Evolutionary conservation across 1,140 invertebrate species (phyloP).

Genomic region (Achatina immaculata): DNA sequence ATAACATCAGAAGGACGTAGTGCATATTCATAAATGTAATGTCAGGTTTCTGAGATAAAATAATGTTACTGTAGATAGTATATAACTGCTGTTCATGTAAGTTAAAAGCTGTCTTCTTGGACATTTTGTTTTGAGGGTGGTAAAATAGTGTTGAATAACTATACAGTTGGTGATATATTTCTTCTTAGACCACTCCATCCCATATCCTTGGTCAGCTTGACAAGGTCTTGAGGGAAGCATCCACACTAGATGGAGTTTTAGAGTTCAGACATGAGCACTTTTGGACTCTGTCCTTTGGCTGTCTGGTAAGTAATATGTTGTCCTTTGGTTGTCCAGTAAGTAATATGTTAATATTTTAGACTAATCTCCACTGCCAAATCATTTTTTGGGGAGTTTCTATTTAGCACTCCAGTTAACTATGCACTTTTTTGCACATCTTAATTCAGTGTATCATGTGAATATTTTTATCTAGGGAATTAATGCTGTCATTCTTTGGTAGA

Average conservation of each 20-base stretch:
- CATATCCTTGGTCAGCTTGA: slow-evolving; percentile 76
- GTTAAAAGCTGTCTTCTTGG: too few species aligned
- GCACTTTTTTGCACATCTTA: not conserved
- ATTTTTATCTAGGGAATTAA: too few species aligned
- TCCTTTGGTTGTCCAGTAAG: not conserved
- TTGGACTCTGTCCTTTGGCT: slow-evolving; percentile 80
- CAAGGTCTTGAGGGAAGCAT: slow-evolving; percentile 77
- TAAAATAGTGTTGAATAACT: too few species aligned
- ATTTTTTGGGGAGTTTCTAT: not conserved
- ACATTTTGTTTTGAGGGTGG: too few species aligned
- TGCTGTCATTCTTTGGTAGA: too few species aligned
- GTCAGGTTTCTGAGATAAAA: too few species aligned
- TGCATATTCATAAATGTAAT: too few species aligned
- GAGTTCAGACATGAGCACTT: slow-evolving; percentile 80
- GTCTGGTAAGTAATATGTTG: slow-evolving; percentile 72
- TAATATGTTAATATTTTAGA: not conserved
- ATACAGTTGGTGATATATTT: too few species aligned
- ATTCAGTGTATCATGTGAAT: not conserved
- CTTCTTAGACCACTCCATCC: slow-evolving; percentile 75
- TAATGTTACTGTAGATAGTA: too few species aligned
- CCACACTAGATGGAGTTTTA: slow-evolving; percentile 80
- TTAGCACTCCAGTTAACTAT: not conserved
- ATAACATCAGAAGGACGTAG: too few species aligned
- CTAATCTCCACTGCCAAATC: not conserved
- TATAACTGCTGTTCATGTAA: too few species aligned